Evolutionary conservation across 2,797 vertebrate species (phyloP), one percentile per base, ranked within the genome.

Genomic region (Remorina albescens): DNA sequence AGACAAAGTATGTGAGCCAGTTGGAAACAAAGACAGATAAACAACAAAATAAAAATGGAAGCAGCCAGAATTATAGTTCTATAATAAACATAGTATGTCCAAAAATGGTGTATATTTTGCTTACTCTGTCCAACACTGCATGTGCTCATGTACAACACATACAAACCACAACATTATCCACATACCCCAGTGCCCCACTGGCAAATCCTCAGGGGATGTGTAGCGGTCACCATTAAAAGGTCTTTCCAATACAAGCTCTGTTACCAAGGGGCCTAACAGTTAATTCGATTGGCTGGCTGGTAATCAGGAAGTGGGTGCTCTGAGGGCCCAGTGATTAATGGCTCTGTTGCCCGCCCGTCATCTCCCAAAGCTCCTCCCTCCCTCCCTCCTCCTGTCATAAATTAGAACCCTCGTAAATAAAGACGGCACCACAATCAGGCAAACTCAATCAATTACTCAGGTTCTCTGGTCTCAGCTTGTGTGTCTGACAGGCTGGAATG

Each of bases 361-460:
- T 97, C 96, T 95, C 94, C 96, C 95, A 88, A 86, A 94, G 96
- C 95, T 90, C 96, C 96, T 93, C 94, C 96, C 93, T 88, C 84
- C 88, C 90, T 87, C 85, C 87, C 89, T 89, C 92, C 91, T 90
- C 93, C 88, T 93, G 95, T 97, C 96, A 97, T 98, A 97, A 98
- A 98, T 98, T 98, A 98, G 94, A 89, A 87, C 83, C 90, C 96
- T 97, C 96, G 97, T 98, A 98, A 99, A 98, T 98, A 98, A 92
- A 96, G 96, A 97, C 95, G 76, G 88, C 91, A 95, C 95, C 96
- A 97, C 96, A 97, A 97, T 98, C 96, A 97, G 94, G 95, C 90
- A 96, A 97, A 98, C 96, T 96, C 96, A 95, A 97, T 96, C 95
- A 96, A 96, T 96, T 96, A 95, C 95, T 94, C 93, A 92, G 89